These are phyloP conservation scores for Liasis olivaceus DNA, from an alignment of 2,797 vertebrate species.

Conservation along the genomic window DNA sequence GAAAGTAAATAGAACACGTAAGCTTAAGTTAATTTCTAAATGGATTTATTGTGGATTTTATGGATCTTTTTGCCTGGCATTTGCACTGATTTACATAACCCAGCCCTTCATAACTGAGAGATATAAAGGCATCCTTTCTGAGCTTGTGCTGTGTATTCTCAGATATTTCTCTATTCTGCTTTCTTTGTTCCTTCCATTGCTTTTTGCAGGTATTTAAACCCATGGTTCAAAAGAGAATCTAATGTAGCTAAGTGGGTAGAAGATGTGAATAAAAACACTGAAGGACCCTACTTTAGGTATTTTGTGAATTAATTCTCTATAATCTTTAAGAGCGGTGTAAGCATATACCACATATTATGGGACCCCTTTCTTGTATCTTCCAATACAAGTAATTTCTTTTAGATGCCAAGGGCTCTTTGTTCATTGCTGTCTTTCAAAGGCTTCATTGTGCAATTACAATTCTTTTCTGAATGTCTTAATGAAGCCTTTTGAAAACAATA, in stretches of 20 bases:
- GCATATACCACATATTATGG: conserved; percentile 71
- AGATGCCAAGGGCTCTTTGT: conserved; percentile 70
- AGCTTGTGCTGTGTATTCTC: conserved; percentile 92
- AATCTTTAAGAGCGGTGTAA: conserved; percentile 75
- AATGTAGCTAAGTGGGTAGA: conserved; percentile 99
- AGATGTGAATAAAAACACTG: conserved; percentile 99
- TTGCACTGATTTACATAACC: conserved; percentile 76
- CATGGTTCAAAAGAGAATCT: conserved; percentile 98
- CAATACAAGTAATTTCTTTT: conserved; percentile 73
- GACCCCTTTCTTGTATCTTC: conserved; percentile 75
- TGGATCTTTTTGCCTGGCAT: conserved; percentile 57
- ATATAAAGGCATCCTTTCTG: conserved; percentile 81
- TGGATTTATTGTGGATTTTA: conserved; percentile 40
- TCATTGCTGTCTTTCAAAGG: conserved; percentile 76
- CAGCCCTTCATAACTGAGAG: conserved; percentile 84
- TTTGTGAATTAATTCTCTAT: conserved; percentile 82
- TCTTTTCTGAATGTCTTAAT: conserved; percentile 76
- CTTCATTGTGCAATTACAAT: conserved; percentile 70
- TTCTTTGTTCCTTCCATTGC: conserved; percentile 89
- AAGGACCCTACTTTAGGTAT: conserved; percentile 99
- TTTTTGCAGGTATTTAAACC: conserved; percentile 99
- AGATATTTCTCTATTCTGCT: conserved; percentile 87
- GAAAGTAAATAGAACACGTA: conserved; percentile 33
- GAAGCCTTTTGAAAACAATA: conserved; percentile 74
- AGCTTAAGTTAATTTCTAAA: conserved; percentile 37